phyloP scores from a whole-genome alignment of 2,113 vertebrate genomes.

The Delphinapterus leucas region DNA sequence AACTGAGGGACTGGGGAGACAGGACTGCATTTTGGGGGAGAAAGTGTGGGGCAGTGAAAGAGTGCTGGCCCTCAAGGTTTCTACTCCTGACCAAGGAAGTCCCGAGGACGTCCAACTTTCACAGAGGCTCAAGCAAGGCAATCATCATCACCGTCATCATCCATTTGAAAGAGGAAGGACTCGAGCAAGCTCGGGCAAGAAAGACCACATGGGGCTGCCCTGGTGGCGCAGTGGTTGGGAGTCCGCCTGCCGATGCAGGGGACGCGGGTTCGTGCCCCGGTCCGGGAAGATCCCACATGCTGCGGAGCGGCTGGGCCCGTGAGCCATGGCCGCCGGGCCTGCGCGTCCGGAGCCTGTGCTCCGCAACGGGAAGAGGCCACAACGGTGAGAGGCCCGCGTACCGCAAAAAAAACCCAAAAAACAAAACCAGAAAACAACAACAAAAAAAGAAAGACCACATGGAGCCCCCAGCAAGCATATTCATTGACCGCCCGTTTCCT shows the following conservation, averaged over 20 bases:
- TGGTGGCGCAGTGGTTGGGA: too few relatives aligned
- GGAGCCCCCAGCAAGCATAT: fast-evolving
- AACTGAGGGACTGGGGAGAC: not conserved
- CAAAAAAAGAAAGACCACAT: not conserved
- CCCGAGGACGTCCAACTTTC: not conserved
- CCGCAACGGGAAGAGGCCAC: too few relatives aligned
- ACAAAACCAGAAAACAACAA: too few relatives aligned
- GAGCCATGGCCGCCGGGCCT: too few relatives aligned
- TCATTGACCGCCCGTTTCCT: not conserved
- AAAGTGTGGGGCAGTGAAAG: fast-evolving
- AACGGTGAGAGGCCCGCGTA: too few relatives aligned
- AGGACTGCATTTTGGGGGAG: not conserved
- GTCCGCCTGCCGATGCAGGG: too few relatives aligned
- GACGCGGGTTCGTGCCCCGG: too few relatives aligned
- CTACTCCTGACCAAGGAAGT: not conserved
- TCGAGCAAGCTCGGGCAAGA: not conserved
- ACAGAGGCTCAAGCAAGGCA: not conserved
- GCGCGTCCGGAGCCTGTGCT: too few relatives aligned
- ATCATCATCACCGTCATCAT: not conserved
- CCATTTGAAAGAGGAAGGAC: not conserved
- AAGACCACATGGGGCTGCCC: not conserved
- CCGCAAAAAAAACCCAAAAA: too few relatives aligned
- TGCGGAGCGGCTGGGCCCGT: too few relatives aligned
- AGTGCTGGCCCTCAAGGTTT: not conserved
- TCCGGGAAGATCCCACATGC: too few relatives aligned